A percentile compares a stretch with the other conserved stretches of the same genome.
phyloP scores from a whole-genome alignment of 2,888 invertebrate species.

The Plebejus melissa region DNA sequence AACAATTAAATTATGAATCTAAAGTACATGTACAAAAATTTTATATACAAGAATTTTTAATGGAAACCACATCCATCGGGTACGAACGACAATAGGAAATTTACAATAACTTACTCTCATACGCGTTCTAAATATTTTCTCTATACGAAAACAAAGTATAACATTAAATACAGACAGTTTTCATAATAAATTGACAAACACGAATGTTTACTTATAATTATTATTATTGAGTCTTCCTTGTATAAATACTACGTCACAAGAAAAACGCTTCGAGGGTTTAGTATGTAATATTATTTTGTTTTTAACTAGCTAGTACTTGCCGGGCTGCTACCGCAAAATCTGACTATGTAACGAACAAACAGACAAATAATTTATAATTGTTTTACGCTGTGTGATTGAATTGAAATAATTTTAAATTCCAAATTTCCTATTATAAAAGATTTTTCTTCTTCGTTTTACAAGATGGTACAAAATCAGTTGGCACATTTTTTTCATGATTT shows the following conservation, averaged over 20 bases:
- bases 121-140: conserved; percentile 40
- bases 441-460: neutral
- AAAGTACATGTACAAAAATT: conserved; percentile 72
- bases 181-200: conserved; percentile 38
- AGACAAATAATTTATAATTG: neutral
- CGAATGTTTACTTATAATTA: conserved; percentile 34
- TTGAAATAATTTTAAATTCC: neutral
- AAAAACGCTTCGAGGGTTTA: conserved; percentile 17
- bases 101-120: conserved; percentile 48
- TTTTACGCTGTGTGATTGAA: neutral
- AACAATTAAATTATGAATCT: conserved; percentile 73
- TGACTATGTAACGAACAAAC: neutral
- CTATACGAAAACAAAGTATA: conserved; percentile 33
- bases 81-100: conserved; percentile 53
- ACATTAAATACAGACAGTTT: conserved; percentile 32
- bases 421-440: neutral
- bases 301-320: neutral
- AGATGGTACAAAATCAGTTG: neutral
- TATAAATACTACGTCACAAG: conserved; percentile 28
- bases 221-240: conserved; percentile 16
- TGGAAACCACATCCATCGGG: conserved; percentile 63
- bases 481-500: neutral
- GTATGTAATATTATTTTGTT: conserved; percentile 14
- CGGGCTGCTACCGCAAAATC: neutral
- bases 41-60: conserved; percentile 72